A percentile compares a stretch with the other conserved stretches of the same genome.
Conservation (phyloP, 2,888 invertebrate genomes). For the Idaea dimidiata region DNA sequence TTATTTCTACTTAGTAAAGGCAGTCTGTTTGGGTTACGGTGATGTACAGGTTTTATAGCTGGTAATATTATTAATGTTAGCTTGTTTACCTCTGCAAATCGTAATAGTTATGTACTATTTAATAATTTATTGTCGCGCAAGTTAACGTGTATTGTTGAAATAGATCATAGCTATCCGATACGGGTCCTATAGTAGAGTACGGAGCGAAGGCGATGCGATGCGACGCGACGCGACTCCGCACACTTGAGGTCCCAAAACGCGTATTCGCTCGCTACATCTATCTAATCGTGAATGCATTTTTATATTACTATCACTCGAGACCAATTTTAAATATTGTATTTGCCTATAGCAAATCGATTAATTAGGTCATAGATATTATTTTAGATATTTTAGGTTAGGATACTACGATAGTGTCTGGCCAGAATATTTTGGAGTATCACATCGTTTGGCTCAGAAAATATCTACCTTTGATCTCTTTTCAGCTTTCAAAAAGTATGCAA, state of each 20-base stretch:
- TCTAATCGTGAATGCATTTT: conserved; percentile 72
- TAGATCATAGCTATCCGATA: conserved; percentile 79
- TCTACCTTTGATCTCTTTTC: conserved; percentile 80
- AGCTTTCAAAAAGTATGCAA: conserved; percentile 79
- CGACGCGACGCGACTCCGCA: conserved; percentile 5
- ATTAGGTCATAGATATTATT: conserved; percentile 77
- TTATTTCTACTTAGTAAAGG: conserved; percentile 66
- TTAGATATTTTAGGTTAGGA: conserved; percentile 80
- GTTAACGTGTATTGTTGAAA: conserved; percentile 74
- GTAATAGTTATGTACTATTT: conserved; percentile 78
- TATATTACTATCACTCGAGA: conserved; percentile 74
- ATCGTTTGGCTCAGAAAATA: conserved; percentile 81
- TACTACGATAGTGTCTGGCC: conserved; percentile 81
- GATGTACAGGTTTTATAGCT: conserved; percentile 79
- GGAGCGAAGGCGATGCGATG: conserved; percentile 17
- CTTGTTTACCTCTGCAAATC: conserved; percentile 81
- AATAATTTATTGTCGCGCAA: conserved; percentile 79
- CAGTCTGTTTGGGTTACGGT: conserved; percentile 79
- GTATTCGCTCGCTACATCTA: conserved; percentile 55
- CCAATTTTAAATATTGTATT: conserved; percentile 77
- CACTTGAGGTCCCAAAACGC: conserved; percentile 30
- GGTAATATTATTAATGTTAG: conserved; percentile 77
- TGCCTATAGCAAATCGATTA: conserved; percentile 73
- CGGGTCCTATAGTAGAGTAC: conserved; percentile 38
- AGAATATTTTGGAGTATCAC: conserved; percentile 80